Conservation (phyloP, 2,797 vertebrate genomes). For the Uromys caudimaculatus region DNA sequence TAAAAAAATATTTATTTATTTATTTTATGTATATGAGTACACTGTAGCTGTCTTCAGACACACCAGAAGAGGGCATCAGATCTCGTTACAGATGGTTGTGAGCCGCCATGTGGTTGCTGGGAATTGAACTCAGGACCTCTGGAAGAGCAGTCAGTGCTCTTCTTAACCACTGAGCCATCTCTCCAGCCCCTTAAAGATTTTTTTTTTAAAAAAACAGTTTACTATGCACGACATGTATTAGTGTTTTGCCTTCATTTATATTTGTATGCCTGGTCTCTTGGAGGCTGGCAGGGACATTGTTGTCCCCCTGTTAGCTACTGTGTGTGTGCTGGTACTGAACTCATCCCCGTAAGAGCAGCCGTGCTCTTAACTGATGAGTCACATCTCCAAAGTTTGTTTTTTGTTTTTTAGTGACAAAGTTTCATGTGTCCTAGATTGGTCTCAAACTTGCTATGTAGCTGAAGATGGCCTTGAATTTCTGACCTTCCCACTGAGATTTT, state of each 20-base stretch:
- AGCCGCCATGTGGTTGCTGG: no score
- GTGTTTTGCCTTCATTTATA: neutral
- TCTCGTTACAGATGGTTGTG: no score
- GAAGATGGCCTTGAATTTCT: neutral
- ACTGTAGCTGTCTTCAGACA: no score
- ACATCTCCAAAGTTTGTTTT: neutral
- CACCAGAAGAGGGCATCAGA: no score
- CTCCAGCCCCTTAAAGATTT: no score
- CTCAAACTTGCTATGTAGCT: neutral
- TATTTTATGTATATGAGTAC: no score
- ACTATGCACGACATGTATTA: no score
- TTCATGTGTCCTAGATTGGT: neutral
- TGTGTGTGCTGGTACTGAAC: neutral
- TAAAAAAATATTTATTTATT: no score
- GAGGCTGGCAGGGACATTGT: neutral
- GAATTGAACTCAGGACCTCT: no score
- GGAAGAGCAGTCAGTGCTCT: no score
- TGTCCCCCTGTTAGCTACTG: neutral
- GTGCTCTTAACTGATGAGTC: neutral
- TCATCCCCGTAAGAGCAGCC: neutral
- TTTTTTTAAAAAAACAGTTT: neutral
- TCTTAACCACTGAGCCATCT: no score
- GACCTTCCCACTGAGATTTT: neutral
- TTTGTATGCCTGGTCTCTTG: neutral
- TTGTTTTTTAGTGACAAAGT: neutral